These are phyloP conservation scores for Cecropterus lyciades DNA, from an alignment of 1,140 invertebrate species.

Conservation along the genomic window DNA sequence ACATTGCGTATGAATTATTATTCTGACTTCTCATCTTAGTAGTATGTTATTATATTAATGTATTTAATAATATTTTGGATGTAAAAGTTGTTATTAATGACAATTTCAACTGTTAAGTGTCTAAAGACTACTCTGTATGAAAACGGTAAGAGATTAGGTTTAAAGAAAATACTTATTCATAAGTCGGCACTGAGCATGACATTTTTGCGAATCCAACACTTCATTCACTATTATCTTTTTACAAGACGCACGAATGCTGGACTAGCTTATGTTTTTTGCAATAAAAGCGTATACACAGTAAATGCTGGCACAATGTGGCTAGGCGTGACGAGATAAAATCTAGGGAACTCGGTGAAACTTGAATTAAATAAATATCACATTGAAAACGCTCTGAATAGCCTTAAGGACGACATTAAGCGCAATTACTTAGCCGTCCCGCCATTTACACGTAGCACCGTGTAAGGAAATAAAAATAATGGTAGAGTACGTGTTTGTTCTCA, in stretches of 20 bases:
- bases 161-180: not conserved
- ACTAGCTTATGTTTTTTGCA: conserved; percentile 47
- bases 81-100: no score
- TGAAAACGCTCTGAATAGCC: conserved; percentile 70
- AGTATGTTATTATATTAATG: no score
- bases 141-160: not conserved
- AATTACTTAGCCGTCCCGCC: conserved; percentile 62
- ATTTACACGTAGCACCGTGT: conserved; percentile 47
- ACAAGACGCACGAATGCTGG: conserved; percentile 53
- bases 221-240: conserved; percentile 49
- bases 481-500: conserved; percentile 47
- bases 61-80: no score
- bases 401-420: conserved; percentile 66
- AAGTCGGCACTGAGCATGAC: not conserved
- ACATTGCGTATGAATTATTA: no score
- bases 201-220: conserved; percentile 20
- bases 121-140: no score
- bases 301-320: conserved; percentile 61
- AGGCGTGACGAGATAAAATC: conserved; percentile 77
- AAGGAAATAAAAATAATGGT: conserved; percentile 50
- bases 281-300: conserved; percentile 57
- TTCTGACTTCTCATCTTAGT: no score
- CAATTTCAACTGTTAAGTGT: no score
- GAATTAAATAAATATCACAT: conserved; percentile 73
- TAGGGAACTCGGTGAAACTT: conserved; percentile 59